A percentile compares a stretch with the other conserved stretches of the same genome.
Evolutionary conservation across 1,140 invertebrate genomes (phyloP).

Genomic region (Nymphalis io): DNA sequence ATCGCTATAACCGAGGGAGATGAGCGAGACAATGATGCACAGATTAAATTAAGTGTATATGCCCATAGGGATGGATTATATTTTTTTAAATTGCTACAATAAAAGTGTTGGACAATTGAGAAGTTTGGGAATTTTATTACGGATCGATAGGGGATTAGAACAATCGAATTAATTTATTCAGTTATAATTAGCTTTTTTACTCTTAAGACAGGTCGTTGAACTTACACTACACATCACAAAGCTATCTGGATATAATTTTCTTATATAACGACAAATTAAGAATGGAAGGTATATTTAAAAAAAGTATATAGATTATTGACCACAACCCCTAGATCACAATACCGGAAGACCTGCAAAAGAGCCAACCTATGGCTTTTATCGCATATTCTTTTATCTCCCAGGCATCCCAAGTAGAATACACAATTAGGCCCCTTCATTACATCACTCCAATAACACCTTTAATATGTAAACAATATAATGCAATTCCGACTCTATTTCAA

Average conservation of each 20-base stretch:
- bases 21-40: constrained; percentile 56
- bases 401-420: constrained; percentile 72
- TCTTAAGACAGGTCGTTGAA: background rate
- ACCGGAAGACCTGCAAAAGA: constrained; percentile 46
- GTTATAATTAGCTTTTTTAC: background rate
- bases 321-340: constrained; percentile 14
- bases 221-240: background rate
- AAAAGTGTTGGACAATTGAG: constrained; percentile 66
- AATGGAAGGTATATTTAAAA: background rate
- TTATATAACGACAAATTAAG: background rate
- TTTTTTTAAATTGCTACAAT: constrained; percentile 65
- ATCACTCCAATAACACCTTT: constrained; percentile 78
- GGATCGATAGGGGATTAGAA: background rate
- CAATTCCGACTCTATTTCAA: constrained; percentile 34
- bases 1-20: constrained; percentile 28
- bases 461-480: constrained; percentile 40
- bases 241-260: background rate
- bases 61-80: constrained; percentile 56
- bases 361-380: constrained; percentile 50
- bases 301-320: background rate
- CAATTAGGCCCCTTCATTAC: constrained; percentile 77
- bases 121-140: constrained; percentile 56
- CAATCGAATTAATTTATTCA: background rate
- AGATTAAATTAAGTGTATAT: constrained; percentile 68
- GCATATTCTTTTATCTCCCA: constrained; percentile 66